phyloP scores from a whole-genome alignment of 2,888 invertebrate genomes.

The Lasioglossum vierecki region DNA sequence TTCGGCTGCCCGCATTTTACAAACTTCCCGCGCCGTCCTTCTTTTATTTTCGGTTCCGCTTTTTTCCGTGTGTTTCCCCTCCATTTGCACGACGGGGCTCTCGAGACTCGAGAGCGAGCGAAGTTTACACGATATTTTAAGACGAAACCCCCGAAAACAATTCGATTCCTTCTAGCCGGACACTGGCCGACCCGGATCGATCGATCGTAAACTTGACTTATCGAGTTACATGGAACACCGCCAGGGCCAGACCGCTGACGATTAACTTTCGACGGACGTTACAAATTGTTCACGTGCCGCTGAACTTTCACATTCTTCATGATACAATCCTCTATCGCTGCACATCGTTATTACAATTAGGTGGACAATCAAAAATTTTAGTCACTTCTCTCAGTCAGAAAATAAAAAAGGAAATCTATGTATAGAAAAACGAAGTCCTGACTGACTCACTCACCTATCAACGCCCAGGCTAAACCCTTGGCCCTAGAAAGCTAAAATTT shows the following conservation, averaged over 20 bases:
- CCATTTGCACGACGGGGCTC: not conserved
- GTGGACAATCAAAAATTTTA: not conserved
- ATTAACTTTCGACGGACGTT: not conserved
- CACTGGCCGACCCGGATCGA: not conserved
- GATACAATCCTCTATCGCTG: not conserved
- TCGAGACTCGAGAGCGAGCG: not conserved
- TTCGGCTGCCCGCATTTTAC: slow-evolving; percentile 51
- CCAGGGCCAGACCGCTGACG: not conserved
- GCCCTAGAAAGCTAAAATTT: no score
- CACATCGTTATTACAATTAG: not conserved
- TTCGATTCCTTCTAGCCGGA: not conserved
- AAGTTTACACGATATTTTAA: slow-evolving; percentile 23
- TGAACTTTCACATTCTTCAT: not conserved
- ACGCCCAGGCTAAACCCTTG: no score
- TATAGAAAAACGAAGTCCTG: no score
- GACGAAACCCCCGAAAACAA: slow-evolving; percentile 17
- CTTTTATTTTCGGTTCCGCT: slow-evolving; percentile 3
- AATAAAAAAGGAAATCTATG: not conserved
- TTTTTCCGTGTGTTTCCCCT: not conserved
- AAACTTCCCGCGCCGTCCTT: slow-evolving; percentile 27
- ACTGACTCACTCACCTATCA: no score
- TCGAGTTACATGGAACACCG: not conserved
- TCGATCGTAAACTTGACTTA: slow-evolving; percentile 1
- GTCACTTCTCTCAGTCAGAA: not conserved
- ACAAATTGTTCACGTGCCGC: not conserved